Evolutionary conservation across 2,888 invertebrate species (phyloP).

Genomic region (Gortyna flavago): DNA sequence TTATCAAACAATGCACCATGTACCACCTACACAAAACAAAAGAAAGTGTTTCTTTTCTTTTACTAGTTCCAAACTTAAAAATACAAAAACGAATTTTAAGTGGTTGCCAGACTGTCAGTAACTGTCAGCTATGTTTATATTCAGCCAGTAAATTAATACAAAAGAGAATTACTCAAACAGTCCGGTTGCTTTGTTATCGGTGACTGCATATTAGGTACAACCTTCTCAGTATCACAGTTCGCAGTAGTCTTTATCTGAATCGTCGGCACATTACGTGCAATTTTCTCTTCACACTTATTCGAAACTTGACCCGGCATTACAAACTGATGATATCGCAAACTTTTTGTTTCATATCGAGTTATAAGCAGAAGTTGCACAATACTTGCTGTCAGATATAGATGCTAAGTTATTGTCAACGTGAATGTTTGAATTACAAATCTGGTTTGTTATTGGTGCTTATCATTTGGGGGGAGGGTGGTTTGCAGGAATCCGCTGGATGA

Average conservation of each 20-base stretch:
- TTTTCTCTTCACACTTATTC: constrained; percentile 31
- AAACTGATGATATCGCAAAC: constrained; percentile 6
- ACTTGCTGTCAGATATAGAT: neutral
- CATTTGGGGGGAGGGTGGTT: neutral
- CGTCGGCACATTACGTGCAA: constrained; percentile 8
- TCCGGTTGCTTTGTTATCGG: constrained; percentile 14
- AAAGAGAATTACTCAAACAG: neutral
- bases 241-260: constrained; percentile 9
- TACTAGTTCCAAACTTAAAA: neutral
- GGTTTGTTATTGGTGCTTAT: neutral
- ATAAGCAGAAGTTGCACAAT: neutral
- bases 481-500: neutral
- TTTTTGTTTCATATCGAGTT: constrained; percentile 14
- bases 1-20: neutral
- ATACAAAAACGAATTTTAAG: neutral
- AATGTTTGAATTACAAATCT: neutral
- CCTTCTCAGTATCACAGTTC: constrained; percentile 3
- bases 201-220: neutral
- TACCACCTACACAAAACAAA: neutral
- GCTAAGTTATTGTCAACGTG: neutral
- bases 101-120: neutral
- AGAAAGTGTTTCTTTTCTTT: neutral
- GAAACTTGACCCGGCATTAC: constrained; percentile 11
- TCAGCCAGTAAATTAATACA: constrained; percentile 13
- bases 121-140: neutral